Base-by-base conservation (phyloP, 2,888 invertebrate species). In the Leuctra nigra region DNA sequence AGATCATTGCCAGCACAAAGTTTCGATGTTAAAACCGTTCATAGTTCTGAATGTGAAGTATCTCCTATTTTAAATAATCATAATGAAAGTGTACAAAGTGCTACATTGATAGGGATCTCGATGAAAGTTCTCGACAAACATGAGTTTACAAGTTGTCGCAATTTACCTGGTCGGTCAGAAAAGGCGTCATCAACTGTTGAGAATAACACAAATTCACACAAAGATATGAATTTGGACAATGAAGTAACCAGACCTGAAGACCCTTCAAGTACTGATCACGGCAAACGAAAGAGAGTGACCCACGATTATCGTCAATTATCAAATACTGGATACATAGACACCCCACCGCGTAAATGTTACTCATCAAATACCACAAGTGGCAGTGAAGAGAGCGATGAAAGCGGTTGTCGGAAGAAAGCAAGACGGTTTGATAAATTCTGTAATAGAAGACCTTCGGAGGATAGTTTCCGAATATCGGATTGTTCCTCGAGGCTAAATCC, bases 291-390 rank as follows among this genome's bases (percentile, higher is more conserved):
- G 62, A 71, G 76, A 65, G 68, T 75, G 63, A 72, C 69, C 65
- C 72, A 75, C 63, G 75, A 75, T 66, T 69, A 71, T 66, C 71
- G 70, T 69, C 76, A 75, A 70, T 71, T 72, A 62, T 72, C 75
- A 65, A 76, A 75, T 72, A 65, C 72, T 69, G 75, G 73, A 70
- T 74, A 64, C 56, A 54, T 55, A 50, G 61, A 57, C 54, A 58
- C 55, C 56, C 53, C 56, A 48, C 56, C 56, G 58, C 54, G 54
- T 35, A 61, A 57, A 56, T 57, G 57, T 16, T 59, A 55, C 48
- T 61, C 60, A 18, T 58, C 59, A 22, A 59, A 58, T 47, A 55
- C 55, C 13, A 55, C 57, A 44, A 61, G 56, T 59, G 57, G 53
- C 20, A 59, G 57, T 59, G 61, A 61, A 59, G 59, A 29, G 29